A percentile compares a stretch with the other conserved stretches of the same genome.
These are phyloP conservation scores for Sipha flava DNA, from an alignment of 1,140 invertebrate genomes.

Conservation along the genomic window DNA sequence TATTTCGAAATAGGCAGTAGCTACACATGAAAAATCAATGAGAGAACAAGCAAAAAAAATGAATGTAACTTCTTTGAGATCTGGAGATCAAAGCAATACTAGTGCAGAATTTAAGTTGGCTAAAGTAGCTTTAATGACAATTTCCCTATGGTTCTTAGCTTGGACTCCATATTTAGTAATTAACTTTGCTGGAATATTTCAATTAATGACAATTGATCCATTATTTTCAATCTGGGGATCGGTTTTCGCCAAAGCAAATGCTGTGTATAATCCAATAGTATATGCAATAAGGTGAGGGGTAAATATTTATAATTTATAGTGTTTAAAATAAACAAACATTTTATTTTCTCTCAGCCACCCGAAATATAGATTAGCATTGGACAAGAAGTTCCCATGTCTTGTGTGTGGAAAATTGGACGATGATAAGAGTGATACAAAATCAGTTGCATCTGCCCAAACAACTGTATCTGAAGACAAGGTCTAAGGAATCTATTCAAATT, in stretches of 20 bases:
- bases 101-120: conserved; percentile 68
- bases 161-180: conserved; percentile 79
- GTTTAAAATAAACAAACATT: too few species aligned
- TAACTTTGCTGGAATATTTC: conserved; percentile 66
- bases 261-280: conserved; percentile 73
- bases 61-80: conserved; percentile 69
- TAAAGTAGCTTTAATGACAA: conserved; percentile 72
- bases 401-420: conserved; percentile 37
- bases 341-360: conserved; percentile 53
- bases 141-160: conserved; percentile 72
- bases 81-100: conserved; percentile 55
- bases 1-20: conserved; percentile 51
- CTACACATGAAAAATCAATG: conserved; percentile 71
- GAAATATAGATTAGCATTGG: conserved; percentile 62
- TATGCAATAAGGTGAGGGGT: conserved; percentile 62
- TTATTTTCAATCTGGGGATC: conserved; percentile 69
- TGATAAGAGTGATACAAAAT: conserved; percentile 35
- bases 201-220: conserved; percentile 56
- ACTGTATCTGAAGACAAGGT: conserved; percentile 31
- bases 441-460: conserved; percentile 22
- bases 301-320: background rate
- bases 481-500: conserved; percentile 14
- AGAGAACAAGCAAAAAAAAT: conserved; percentile 76
- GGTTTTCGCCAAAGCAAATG: conserved; percentile 68
- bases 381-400: conserved; percentile 56